Evolutionary conservation across 2,888 invertebrate species (phyloP), one percentile per base, ranked within the genome.

Genomic region (Cepaea hortensis): DNA sequence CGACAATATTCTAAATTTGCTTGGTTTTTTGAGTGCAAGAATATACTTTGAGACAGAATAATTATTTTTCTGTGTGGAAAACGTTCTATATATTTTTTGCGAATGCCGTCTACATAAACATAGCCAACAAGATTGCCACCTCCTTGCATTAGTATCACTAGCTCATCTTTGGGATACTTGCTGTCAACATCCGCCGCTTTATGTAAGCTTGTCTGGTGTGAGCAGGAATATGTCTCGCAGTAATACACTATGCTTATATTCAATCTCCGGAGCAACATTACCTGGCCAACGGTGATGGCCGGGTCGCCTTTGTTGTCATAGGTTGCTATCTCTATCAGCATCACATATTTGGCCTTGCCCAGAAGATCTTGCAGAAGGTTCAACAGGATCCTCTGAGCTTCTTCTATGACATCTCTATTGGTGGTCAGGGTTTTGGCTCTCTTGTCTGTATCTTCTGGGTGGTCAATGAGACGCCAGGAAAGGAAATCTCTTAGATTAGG

Each of bases 271-370:
- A 90, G 68, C 0, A 89, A 61, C 18, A 65, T 15, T 5, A 90
- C 35, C 73, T 89, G 88, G 15, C 90, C 90, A 1, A 88, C 77
- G 20, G 88, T 84, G 6, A 90, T 90, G 13, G 89, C 90, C 3
- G 90, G 89, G 77, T 90, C 90, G 0, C 90, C 90, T 82, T 90
- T 90, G 81, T 89, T 90, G 55, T 89, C 88, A 61, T 82, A 87
- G 0, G 83, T 79, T 0, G 90, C 87, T 23, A 88, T 85, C n/a
- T 89, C 89, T 15, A 90, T 81, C 3, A 90, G 83, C 85, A 90
- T 88, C 18, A 87, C 90, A 86, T 88, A 75, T n/a, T 72, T 76
- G n/a, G 55, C 62, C 7, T 35, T n/a, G 3, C 75, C 81, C 0
- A 86, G 68, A 15, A 72, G 23, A 79, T 83, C 83, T 35, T 48